Base-by-base conservation (phyloP, 1,140 invertebrate species). In the Arion vulgaris region DNA sequence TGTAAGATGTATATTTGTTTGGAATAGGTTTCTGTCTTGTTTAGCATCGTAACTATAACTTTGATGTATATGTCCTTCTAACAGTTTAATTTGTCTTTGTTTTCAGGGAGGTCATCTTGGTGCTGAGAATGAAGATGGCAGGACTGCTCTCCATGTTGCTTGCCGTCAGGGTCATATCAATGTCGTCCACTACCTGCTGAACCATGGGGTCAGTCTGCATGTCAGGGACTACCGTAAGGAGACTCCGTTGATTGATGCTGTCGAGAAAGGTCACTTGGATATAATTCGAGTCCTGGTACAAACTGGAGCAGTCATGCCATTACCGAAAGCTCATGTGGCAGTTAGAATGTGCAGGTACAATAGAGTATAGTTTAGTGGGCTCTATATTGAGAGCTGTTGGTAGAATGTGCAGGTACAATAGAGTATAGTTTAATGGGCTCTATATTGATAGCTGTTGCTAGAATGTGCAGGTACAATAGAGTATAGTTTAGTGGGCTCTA, bases 181-280 rank as follows among this genome's bases (percentile, higher is more conserved):
- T n/a, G 93, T 96, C 0, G 95, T 97, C 0, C 94, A 95, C 83
- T 95, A 95, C 92, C 92, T 98, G 15, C 91, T 98, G 32, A 93
- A 94, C 66, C 94, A 96, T 86, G 97, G 97, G 0, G 96, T 96
- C 0, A 96, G 95, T 76, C 96, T 98, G n/a, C 96, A 98, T 86
- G 92, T 94, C 51, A 95, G 95, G 88, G 96, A 96, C 87, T 93
- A 93, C 90, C 93, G 90, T 34, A 86, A 86, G 17, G 85, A 88
- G 78, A 90, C 89, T 17, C 91, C 92, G 38, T 82, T 93, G 32
- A 87, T 89, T 71, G 88, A 91, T 84, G 91, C 91, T 19, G 85
- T 93, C 13, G 68, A 87, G 19, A 80, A 86, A 45, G 87, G 90
- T 80, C 83, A 89, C 78, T 80, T 86, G 73, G 90, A 88, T 72